Evolutionary conservation across 2,888 invertebrate species (phyloP).

Genomic region (Drosophila anomalata): DNA sequence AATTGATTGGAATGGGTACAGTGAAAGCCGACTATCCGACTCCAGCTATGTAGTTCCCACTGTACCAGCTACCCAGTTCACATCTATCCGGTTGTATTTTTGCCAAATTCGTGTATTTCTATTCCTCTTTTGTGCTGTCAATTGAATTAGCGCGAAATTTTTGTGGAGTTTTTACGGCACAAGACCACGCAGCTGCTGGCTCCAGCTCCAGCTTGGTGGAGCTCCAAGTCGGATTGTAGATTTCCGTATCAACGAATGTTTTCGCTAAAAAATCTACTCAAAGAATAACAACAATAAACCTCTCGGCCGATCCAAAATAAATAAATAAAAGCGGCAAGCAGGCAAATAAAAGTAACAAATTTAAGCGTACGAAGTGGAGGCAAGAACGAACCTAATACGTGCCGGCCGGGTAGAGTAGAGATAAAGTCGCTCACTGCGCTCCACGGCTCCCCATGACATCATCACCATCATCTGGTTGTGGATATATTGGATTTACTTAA

Average conservation of each 20-base stretch:
- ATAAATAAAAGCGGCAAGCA: slow-evolving; percentile 18
- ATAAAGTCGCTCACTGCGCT: slow-evolving; percentile 41
- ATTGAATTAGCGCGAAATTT: slow-evolving; percentile 69
- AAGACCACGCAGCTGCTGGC: slow-evolving; percentile 42
- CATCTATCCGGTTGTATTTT: slow-evolving; percentile 30
- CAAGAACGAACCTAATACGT: slow-evolving; percentile 58
- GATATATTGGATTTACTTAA: slow-evolving; percentile 17
- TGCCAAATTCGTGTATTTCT: slow-evolving; percentile 20
- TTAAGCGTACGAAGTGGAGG: slow-evolving; percentile 53
- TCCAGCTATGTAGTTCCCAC: slow-evolving; percentile 24
- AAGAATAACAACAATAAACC: slow-evolving; percentile 61
- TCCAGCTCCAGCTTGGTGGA: slow-evolving; percentile 2
- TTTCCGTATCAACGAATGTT: slow-evolving; percentile 65
- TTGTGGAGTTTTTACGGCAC: slow-evolving; percentile 27
- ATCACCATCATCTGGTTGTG: slow-evolving; percentile 29
- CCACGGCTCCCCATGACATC: slow-evolving; percentile 36
- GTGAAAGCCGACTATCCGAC: slow-evolving; percentile 25
- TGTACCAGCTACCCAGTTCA: slow-evolving; percentile 27
- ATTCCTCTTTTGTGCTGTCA: slow-evolving; percentile 64
- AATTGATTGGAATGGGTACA: slow-evolving; percentile 34
- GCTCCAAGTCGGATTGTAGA: slow-evolving; percentile 42
- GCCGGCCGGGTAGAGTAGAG: slow-evolving; percentile 37
- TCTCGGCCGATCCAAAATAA: slow-evolving; percentile 52
- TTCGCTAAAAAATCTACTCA: slow-evolving; percentile 56
- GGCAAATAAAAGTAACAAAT: slow-evolving; percentile 36